These are phyloP conservation scores for Smittia aterrima DNA, from an alignment of 2,888 invertebrate genomes.

Conservation along the genomic window DNA sequence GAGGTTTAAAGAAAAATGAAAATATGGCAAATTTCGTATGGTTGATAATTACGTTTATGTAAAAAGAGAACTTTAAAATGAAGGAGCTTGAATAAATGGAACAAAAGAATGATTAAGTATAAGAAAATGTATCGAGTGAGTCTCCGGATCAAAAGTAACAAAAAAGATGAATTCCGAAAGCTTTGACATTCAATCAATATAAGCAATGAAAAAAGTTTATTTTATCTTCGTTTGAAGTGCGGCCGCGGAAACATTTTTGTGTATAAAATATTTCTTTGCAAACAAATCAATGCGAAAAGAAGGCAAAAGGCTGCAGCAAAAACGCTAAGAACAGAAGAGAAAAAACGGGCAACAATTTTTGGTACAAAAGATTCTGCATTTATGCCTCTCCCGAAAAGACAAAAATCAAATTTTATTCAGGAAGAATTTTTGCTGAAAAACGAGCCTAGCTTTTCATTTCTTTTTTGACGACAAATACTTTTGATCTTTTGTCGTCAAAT, in stretches of 20 bases:
- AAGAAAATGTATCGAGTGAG: background rate
- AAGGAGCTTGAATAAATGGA: background rate
- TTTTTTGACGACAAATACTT: background rate
- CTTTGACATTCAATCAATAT: constrained; percentile 42
- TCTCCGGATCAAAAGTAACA: background rate
- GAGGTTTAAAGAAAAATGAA: too few relatives aligned
- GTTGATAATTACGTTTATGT: constrained; percentile 14
- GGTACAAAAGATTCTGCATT: background rate
- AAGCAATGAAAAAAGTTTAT: constrained; percentile 39
- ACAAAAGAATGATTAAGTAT: constrained; percentile 1
- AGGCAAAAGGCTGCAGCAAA: constrained; percentile 3
- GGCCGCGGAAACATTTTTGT: constrained; percentile 32
- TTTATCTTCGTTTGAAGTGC: constrained; percentile 36
- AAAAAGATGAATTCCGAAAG: constrained; percentile 35
- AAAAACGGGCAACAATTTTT: background rate
- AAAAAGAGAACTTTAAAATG: constrained; percentile 24
- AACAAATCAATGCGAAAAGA: constrained; percentile 19
- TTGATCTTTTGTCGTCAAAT: constrained; percentile 15
- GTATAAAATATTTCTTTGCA: background rate
- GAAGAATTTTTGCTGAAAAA: background rate
- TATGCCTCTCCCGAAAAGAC: background rate
- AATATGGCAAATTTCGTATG: constrained; percentile 6
- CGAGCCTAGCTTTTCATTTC: background rate
- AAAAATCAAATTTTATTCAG: background rate
- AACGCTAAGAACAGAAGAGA: background rate